Evolutionary conservation across 2,888 invertebrate species (phyloP).

Genomic region (Lepidochrysops patricia): DNA sequence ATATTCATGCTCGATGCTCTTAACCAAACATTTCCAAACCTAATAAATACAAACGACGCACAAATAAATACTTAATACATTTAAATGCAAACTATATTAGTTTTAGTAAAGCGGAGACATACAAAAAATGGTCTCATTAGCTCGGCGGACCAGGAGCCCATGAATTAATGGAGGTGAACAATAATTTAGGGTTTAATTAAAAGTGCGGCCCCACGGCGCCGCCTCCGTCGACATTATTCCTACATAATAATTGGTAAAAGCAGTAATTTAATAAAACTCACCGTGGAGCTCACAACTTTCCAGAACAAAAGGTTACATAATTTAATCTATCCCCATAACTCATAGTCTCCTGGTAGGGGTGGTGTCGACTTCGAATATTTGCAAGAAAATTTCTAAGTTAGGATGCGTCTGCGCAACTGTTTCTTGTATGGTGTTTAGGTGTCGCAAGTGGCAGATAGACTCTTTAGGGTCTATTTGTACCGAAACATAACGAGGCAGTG

Average conservation of each 20-base stretch:
- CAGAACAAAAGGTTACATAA: neutral
- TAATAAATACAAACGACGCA: neutral
- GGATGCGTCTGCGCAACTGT: neutral
- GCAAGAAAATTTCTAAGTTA: neutral
- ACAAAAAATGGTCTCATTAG: conserved; percentile 73
- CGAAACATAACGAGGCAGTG: too few species aligned
- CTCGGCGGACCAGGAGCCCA: conserved; percentile 60
- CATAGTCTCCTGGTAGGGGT: neutral
- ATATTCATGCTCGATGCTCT: neutral
- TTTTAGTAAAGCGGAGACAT: conserved; percentile 29
- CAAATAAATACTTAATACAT: neutral
- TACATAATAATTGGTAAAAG: conserved; percentile 70
- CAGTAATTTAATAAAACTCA: conserved; percentile 67
- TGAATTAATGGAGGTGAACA: conserved; percentile 73
- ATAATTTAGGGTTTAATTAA: conserved; percentile 75
- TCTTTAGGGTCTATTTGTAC: too few species aligned
- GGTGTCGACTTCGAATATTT: too few species aligned
- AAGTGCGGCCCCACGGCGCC: conserved; percentile 64
- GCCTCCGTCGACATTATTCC: conserved; percentile 60
- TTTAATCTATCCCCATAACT: neutral
- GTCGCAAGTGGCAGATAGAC: too few species aligned
- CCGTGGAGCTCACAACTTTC: conserved; percentile 17
- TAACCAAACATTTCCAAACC: neutral
- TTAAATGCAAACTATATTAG: conserved; percentile 1
- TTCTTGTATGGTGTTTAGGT: too few species aligned